Conservation (phyloP, 2,797 vertebrate species). For the Hylomyscus alleni region DNA sequence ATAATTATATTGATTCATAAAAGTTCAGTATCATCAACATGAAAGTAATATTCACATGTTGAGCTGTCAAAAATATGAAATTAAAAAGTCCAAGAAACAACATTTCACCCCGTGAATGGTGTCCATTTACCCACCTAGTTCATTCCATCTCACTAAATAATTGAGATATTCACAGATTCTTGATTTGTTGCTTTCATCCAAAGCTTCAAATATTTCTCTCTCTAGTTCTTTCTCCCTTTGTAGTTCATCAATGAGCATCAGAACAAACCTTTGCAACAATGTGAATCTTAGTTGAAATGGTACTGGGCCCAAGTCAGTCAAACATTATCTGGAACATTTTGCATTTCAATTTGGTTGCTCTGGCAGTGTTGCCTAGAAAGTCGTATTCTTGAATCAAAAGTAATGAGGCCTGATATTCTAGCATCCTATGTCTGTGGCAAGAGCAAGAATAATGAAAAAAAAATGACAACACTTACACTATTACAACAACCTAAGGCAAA, state of each 20-base stretch:
- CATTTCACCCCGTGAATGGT: background rate
- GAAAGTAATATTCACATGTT: background rate
- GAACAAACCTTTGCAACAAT: background rate
- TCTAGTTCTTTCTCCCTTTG: background rate
- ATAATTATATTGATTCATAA: background rate
- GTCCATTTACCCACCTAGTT: background rate
- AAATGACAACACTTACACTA: background rate
- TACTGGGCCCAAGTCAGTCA: too few relatives aligned
- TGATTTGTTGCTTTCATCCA: background rate
- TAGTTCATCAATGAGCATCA: background rate
- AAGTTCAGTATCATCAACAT: background rate
- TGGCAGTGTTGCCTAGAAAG: background rate
- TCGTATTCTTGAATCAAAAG: background rate
- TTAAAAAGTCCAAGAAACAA: background rate
- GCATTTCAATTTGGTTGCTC: background rate
- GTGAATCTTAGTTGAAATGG: background rate
- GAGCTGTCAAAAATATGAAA: background rate
- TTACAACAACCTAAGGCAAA: background rate
- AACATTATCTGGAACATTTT: background rate
- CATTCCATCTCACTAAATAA: background rate
- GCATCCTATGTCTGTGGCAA: background rate
- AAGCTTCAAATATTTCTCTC: background rate
- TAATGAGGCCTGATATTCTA: background rate
- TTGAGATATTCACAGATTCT: background rate
- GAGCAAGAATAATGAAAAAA: background rate